Evolutionary conservation across 2,888 invertebrate species (phyloP).

Genomic region (Dioctria rufipes): DNA sequence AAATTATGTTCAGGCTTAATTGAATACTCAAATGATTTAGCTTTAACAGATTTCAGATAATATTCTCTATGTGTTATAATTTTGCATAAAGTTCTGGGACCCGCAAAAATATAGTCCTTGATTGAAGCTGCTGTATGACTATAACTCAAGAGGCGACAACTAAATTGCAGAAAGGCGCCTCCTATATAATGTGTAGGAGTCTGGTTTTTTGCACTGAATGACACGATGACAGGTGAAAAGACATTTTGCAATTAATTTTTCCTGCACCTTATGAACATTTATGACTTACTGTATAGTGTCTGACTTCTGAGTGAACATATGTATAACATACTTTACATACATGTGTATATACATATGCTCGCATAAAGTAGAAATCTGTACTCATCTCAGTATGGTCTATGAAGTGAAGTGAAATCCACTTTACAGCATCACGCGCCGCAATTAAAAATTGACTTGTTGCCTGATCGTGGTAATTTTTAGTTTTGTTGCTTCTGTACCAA

Average conservation of each 20-base stretch:
- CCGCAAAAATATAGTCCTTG: not conserved
- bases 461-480: slow-evolving; percentile 31
- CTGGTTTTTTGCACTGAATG: slow-evolving; percentile 23
- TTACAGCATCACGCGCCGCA: slow-evolving; percentile 37
- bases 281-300: slow-evolving; percentile 11
- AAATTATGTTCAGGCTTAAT: not conserved
- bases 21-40: not conserved
- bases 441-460: slow-evolving; percentile 35
- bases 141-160: slow-evolving; percentile 2
- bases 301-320: not conserved
- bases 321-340: too few relatives aligned
- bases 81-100: not conserved
- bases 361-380: not conserved
- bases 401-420: slow-evolving; percentile 37
- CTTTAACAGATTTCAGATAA: too few relatives aligned
- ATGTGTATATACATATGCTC: too few relatives aligned
- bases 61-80: not conserved
- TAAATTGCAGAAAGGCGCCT: slow-evolving; percentile 44
- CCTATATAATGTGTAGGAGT: slow-evolving; percentile 38
- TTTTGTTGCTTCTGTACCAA: slow-evolving; percentile 17
- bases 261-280: slow-evolving; percentile 39
- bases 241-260: slow-evolving; percentile 47
- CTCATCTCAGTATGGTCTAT: not conserved
- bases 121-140: not conserved
- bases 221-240: slow-evolving; percentile 46